These are phyloP conservation scores for Uria aalge DNA, from an alignment of 2,113 vertebrate species.

Conservation along the genomic window DNA sequence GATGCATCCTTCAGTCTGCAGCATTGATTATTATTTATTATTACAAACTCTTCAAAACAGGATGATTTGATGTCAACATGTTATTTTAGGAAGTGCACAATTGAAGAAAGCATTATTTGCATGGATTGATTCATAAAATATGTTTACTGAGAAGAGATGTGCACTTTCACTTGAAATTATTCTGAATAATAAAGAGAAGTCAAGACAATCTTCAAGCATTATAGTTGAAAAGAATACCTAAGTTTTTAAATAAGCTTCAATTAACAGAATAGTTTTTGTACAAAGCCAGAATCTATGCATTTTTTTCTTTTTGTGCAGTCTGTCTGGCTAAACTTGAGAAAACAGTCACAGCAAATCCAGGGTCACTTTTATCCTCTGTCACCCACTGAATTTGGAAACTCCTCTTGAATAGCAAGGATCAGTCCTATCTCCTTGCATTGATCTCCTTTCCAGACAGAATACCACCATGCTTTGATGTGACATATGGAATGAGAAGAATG, in stretches of 20 bases:
- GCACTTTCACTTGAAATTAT: conserved; percentile 59
- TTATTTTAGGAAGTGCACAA: conserved; percentile 58
- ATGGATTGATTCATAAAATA: conserved; percentile 64
- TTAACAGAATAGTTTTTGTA: conserved; percentile 34
- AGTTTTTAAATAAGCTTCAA: conserved; percentile 56
- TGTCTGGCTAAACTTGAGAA: conserved; percentile 34
- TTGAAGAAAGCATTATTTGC: conserved; percentile 57
- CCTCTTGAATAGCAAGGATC: conserved; percentile 65
- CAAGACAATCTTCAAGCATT: conserved; percentile 29
- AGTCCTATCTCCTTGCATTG: conserved; percentile 44
- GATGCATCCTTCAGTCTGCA: conserved; percentile 54
- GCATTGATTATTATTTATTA: conserved; percentile 75
- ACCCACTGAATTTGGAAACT: conserved; percentile 67
- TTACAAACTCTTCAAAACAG: conserved; percentile 67
- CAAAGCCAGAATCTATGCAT: background rate
- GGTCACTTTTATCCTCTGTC: conserved; percentile 52
- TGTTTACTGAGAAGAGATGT: conserved; percentile 56
- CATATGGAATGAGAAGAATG: conserved; percentile 73
- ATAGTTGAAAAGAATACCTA: conserved; percentile 22
- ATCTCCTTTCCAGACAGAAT: conserved; percentile 69
- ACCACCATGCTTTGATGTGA: conserved; percentile 66
- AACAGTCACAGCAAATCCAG: conserved; percentile 4
- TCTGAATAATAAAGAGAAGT: conserved; percentile 50
- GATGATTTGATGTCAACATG: conserved; percentile 64
- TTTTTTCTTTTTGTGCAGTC: background rate